A percentile compares a stretch with the other conserved stretches of the same genome.
Conservation (phyloP, 2,113 vertebrate species). For the Turnix velox region DNA sequence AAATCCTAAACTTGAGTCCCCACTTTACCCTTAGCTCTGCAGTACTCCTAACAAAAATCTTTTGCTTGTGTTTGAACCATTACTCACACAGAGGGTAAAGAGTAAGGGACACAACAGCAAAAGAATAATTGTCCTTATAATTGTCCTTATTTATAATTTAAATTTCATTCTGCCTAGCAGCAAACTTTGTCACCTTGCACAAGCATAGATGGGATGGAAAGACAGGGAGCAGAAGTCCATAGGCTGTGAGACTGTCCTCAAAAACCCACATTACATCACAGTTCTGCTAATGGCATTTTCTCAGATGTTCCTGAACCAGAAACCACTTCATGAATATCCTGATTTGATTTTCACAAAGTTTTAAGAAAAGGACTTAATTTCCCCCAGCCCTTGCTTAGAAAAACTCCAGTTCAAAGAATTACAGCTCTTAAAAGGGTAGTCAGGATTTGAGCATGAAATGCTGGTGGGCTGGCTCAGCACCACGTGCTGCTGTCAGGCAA, state of each 20-base stretch:
- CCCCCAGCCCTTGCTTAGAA: background rate
- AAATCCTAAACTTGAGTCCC: background rate
- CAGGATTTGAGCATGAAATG: accelerated
- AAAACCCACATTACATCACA: background rate
- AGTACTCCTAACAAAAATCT: background rate
- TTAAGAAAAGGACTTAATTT: background rate
- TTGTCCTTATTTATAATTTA: background rate
- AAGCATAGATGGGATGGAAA: background rate
- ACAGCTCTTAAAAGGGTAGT: background rate
- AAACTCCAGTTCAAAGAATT: background rate
- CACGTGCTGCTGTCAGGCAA: background rate
- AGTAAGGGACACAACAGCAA: accelerated
- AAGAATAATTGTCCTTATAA: background rate
- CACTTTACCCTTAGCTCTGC: accelerated
- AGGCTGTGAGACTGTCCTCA: background rate
- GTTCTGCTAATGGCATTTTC: background rate
- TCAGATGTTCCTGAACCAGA: background rate
- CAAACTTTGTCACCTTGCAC: background rate
- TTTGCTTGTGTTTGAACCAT: accelerated
- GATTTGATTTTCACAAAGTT: background rate
- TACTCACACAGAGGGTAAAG: background rate
- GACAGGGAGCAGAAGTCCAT: background rate
- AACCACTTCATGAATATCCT: background rate
- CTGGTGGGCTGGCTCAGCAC: background rate
- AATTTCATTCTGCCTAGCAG: background rate